Evolutionary conservation across 2,888 invertebrate genomes (phyloP).

Genomic region (Hydrotaea diabolus): DNA sequence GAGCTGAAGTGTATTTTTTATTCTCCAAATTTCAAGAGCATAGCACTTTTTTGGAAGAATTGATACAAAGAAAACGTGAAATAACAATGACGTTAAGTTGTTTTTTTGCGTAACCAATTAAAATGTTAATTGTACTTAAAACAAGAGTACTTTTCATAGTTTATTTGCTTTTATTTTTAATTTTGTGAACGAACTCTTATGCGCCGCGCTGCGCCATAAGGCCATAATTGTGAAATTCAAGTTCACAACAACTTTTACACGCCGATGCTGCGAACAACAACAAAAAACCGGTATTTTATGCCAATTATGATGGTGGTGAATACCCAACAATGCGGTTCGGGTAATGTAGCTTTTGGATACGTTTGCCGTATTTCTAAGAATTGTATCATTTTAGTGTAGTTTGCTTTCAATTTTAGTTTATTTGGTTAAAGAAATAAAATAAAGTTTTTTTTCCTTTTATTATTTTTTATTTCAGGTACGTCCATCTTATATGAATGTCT

Average conservation of each 20-base stretch:
- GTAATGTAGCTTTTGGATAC: background rate
- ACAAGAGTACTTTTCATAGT: background rate
- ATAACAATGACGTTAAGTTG: background rate
- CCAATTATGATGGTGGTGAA: conserved; percentile 10
- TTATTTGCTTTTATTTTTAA: background rate
- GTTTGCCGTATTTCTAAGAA: conserved; percentile 4
- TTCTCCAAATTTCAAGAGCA: conserved; percentile 12
- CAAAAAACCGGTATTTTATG: conserved; percentile 23
- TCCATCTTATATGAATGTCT: background rate
- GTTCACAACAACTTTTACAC: conserved; percentile 32
- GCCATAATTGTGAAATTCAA: conserved; percentile 40
- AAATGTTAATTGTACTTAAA: conserved; percentile 39
- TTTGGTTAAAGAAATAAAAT: background rate
- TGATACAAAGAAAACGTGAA: background rate
- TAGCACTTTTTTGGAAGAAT: conserved; percentile 24
- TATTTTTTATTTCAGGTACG: conserved; percentile 21
- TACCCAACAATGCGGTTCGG: background rate
- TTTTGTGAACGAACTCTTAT: conserved; percentile 9
- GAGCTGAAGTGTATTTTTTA: background rate
- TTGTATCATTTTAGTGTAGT: background rate
- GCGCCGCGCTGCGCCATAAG: conserved; percentile 10
- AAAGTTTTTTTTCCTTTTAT: background rate
- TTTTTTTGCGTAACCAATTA: conserved; percentile 48
- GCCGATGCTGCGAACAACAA: background rate
- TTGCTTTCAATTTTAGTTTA: conserved; percentile 40